Conservation (phyloP, 2,113 vertebrate species). For the Labeo rohita region DNA sequence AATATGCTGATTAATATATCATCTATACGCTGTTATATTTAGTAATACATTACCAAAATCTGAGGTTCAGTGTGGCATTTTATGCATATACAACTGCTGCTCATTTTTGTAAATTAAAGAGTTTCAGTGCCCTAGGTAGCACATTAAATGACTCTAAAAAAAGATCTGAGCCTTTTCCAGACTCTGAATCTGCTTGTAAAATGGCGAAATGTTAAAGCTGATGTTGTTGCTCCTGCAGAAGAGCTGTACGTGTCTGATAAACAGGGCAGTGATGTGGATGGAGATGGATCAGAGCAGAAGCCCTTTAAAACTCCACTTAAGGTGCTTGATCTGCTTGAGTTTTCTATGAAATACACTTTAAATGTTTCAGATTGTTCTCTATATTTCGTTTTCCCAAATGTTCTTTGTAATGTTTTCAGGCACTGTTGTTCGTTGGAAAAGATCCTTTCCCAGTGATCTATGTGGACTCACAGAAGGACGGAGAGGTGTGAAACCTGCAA, state of each 20-base stretch:
- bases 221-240: slow-evolving; percentile 67
- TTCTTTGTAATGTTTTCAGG: slow-evolving; percentile 70
- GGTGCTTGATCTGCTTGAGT: slow-evolving; percentile 45
- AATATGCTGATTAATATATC: too few relatives aligned
- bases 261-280: slow-evolving; percentile 83
- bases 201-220: background rate
- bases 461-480: slow-evolving; percentile 91
- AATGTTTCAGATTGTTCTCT: too few relatives aligned
- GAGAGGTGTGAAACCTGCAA: slow-evolving; percentile 78
- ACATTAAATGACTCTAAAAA: too few relatives aligned
- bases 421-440: slow-evolving; percentile 84
- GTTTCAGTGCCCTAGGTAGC: too few relatives aligned
- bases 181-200: background rate
- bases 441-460: slow-evolving; percentile 93
- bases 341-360: background rate
- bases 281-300: slow-evolving; percentile 87
- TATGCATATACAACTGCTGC: too few relatives aligned
- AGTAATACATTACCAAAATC: too few relatives aligned
- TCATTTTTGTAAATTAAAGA: too few relatives aligned
- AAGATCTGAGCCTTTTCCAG: too few relatives aligned
- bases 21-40: too few relatives aligned
- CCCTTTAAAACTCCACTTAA: slow-evolving; percentile 91
- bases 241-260: slow-evolving; percentile 92
- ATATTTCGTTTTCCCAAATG: background rate
- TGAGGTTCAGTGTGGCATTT: too few relatives aligned